Evolutionary conservation across 2,113 vertebrate genomes (phyloP).

Genomic region (Antennarius striatus): DNA sequence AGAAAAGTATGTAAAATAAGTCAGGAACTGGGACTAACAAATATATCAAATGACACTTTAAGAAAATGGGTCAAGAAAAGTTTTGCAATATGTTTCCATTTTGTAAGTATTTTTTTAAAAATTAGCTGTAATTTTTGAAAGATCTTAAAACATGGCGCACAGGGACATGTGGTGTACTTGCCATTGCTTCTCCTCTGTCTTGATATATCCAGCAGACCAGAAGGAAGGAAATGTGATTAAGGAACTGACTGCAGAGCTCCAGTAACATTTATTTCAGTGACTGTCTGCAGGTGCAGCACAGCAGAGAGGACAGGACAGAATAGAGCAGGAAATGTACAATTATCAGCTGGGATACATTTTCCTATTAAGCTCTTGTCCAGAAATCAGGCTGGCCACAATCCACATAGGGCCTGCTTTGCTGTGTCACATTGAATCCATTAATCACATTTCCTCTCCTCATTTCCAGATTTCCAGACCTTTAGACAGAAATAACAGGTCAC

Average conservation of each 20-base stretch:
- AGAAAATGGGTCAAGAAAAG: neutral
- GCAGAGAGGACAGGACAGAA: conserved; percentile 34
- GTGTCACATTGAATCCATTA: conserved; percentile 24
- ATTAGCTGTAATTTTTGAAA: neutral
- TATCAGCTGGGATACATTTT: conserved; percentile 42
- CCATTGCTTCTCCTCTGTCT: conserved; percentile 26
- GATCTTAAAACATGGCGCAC: neutral
- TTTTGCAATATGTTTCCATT: neutral
- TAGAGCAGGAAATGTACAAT: conserved; percentile 42
- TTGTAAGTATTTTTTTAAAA: neutral
- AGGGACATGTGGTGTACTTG: conserved; percentile 6
- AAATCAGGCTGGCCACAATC: conserved; percentile 31
- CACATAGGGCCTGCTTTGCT: conserved; percentile 20
- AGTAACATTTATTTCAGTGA: conserved; percentile 60
- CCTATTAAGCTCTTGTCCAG: conserved; percentile 27
- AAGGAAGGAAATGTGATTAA: conserved; percentile 69
- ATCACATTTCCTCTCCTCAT: conserved; percentile 54
- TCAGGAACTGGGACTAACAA: conserved; percentile 17
- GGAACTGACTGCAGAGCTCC: conserved; percentile 44
- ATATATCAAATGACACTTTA: conserved; percentile 6
- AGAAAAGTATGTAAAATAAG: conserved; percentile 20
- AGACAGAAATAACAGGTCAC: conserved; percentile 22
- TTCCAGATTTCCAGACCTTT: conserved; percentile 48
- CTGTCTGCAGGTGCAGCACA: conserved; percentile 46
- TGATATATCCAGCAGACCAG: conserved; percentile 43